phyloP scores from a whole-genome alignment of 1,140 invertebrate species.

The Heliconius nattereri region DNA sequence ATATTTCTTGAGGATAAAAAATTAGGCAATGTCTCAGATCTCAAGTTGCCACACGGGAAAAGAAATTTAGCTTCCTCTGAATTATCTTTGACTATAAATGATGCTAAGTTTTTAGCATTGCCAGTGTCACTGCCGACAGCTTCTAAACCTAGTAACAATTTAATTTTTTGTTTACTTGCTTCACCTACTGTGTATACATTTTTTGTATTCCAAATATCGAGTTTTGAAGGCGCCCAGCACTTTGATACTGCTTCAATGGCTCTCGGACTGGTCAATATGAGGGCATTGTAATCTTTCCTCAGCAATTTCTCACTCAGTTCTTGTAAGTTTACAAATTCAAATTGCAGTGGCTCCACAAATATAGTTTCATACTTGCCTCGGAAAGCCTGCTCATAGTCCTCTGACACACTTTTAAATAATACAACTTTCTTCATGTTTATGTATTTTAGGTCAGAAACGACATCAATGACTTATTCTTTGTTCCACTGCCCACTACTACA shows the following conservation, averaged over 20 bases:
- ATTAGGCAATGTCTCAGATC: constrained; percentile 76
- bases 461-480: constrained; percentile 44
- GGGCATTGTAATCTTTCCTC: constrained; percentile 74
- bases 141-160: constrained; percentile 73
- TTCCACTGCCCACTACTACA: constrained; percentile 43
- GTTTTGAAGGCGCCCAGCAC: constrained; percentile 72
- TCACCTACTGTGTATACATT: constrained; percentile 81
- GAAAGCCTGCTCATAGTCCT: constrained; percentile 78
- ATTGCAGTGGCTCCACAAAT: constrained; percentile 81
- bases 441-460: constrained; percentile 24
- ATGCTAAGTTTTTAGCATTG: constrained; percentile 78
- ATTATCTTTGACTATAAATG: constrained; percentile 76
- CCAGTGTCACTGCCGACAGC: constrained; percentile 77
- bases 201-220: constrained; percentile 76
- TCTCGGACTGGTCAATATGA: constrained; percentile 81
- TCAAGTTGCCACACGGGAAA: constrained; percentile 81
- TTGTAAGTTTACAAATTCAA: constrained; percentile 72
- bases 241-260: constrained; percentile 78
- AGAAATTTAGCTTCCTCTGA: constrained; percentile 63
- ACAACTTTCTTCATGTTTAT: constrained; percentile 77
- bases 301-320: constrained; percentile 68
- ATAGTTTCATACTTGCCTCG: constrained; percentile 73
- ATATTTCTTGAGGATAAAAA: constrained; percentile 69
- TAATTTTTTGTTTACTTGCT: constrained; percentile 72
- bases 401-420: constrained; percentile 81